phyloP scores from a whole-genome alignment of 1,140 invertebrate species.

The Bombus sylvicola region DNA sequence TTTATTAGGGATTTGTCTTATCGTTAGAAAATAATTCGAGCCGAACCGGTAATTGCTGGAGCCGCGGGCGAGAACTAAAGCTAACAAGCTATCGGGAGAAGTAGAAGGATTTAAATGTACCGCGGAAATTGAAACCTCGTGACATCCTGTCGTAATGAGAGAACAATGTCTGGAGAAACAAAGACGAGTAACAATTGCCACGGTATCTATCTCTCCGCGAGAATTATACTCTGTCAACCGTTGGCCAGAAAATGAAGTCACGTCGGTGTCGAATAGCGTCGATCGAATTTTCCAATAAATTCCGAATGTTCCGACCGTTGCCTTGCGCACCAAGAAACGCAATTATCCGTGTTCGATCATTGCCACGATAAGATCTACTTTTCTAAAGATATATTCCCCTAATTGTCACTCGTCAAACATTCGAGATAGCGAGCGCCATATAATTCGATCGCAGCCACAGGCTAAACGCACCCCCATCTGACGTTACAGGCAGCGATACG shows the following conservation, averaged over 20 bases:
- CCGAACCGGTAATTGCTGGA: constrained; percentile 53
- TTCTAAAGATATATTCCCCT: not conserved
- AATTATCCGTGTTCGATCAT: not conserved
- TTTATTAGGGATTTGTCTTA: constrained; percentile 38
- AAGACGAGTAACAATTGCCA: constrained; percentile 49
- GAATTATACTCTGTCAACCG: constrained; percentile 9
- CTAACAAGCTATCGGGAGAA: constrained; percentile 51
- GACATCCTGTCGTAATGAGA: constrained; percentile 49
- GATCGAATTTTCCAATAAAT: constrained; percentile 13
- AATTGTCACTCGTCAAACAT: constrained; percentile 6
- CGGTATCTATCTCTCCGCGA: constrained; percentile 14
- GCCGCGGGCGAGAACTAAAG: constrained; percentile 49
- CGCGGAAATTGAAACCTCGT: constrained; percentile 59
- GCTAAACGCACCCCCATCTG: constrained; percentile 6
- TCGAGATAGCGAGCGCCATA: constrained; percentile 16
- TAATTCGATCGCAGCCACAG: constrained; percentile 21
- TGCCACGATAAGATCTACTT: not conserved
- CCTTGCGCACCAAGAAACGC: not conserved
- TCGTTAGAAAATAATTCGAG: constrained; percentile 54
- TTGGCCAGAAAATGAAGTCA: constrained; percentile 29
- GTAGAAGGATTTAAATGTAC: constrained; percentile 55
- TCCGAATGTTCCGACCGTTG: not conserved
- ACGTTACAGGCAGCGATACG: not conserved
- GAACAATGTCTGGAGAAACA: constrained; percentile 55
- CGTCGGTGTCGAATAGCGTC: not conserved